These are phyloP conservation scores for Betta splendens DNA, from an alignment of 2,797 vertebrate species.

Conservation along the genomic window DNA sequence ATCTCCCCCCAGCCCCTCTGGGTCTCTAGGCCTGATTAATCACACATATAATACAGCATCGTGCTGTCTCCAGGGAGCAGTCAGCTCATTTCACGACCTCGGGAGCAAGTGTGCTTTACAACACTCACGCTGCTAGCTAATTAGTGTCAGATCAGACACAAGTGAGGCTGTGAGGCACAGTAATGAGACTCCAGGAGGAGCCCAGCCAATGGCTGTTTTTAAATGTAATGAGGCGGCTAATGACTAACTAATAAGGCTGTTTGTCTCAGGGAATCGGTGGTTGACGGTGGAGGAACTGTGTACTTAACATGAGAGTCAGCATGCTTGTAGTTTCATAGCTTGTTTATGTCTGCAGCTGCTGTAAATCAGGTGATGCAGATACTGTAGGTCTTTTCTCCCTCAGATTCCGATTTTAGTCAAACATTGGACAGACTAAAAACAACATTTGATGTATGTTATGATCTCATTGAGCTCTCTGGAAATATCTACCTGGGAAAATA, in stretches of 20 bases:
- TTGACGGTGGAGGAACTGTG: slow-evolving; percentile 34
- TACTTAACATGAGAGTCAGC: slow-evolving; percentile 26
- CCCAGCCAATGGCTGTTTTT: slow-evolving; percentile 63
- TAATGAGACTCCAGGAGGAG: slow-evolving; percentile 72
- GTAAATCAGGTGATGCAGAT: too few species aligned
- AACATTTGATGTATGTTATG: too few species aligned
- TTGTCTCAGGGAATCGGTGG: slow-evolving; percentile 57
- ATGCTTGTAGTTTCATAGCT: slow-evolving; percentile 2
- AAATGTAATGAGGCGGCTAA: slow-evolving; percentile 81
- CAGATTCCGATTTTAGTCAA: too few species aligned
- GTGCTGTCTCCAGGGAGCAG: slow-evolving; percentile 67
- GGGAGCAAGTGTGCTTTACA: slow-evolving; percentile 74
- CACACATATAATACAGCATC: slow-evolving; percentile 70
- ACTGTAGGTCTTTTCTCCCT: too few species aligned
- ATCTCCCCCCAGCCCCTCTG: slow-evolving; percentile 22
- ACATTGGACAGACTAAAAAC: too few species aligned
- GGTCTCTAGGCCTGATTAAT: slow-evolving; percentile 77
- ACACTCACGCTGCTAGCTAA: slow-evolving; percentile 70
- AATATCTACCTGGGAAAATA: too few species aligned
- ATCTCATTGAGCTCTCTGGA: too few species aligned
- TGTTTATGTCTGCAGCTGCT: background rate
- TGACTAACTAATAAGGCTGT: slow-evolving; percentile 75
- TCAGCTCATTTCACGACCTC: slow-evolving; percentile 74
- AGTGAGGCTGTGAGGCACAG: slow-evolving; percentile 65
- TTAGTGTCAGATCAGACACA: slow-evolving; percentile 77